These are phyloP conservation scores for Amphipoea lucens DNA, from an alignment of 2,888 invertebrate genomes.

Conservation along the genomic window DNA sequence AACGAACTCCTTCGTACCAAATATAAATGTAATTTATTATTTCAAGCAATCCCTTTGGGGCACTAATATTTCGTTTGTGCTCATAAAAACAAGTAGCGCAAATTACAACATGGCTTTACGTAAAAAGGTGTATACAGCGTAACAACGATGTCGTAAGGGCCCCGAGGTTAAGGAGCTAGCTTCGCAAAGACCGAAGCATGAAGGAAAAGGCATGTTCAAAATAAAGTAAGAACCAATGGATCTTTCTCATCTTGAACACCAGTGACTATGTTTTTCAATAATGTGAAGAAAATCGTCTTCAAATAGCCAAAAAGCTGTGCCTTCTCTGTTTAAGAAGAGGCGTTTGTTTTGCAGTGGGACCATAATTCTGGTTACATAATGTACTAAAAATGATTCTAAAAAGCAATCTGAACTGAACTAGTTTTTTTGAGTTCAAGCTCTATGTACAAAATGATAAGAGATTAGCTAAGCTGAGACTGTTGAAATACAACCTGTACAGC, in stretches of 20 bases:
- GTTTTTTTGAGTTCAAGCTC: background rate
- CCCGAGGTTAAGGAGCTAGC: background rate
- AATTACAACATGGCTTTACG: slow-evolving; percentile 17
- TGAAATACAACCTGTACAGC: background rate
- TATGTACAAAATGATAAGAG: background rate
- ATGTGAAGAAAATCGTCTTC: background rate
- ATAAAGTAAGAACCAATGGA: background rate
- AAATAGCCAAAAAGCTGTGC: background rate
- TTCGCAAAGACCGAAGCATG: background rate
- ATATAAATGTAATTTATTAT: slow-evolving; percentile 33
- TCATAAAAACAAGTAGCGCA: slow-evolving; percentile 22
- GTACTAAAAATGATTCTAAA: background rate
- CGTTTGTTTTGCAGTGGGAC: background rate
- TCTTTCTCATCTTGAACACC: background rate
- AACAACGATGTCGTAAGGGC: background rate
- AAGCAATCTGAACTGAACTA: background rate
- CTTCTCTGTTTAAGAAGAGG: background rate
- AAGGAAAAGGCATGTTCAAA: background rate
- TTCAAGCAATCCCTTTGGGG: slow-evolving; percentile 25
- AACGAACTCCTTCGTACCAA: slow-evolving; percentile 13
- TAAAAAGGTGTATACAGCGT: background rate
- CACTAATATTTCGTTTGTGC: slow-evolving; percentile 36
- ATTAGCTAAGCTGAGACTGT: background rate
- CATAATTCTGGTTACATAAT: background rate
- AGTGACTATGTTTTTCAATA: background rate